Base-by-base conservation (phyloP, 1,140 invertebrate genomes). In the Cardiocondyla obscurior region DNA sequence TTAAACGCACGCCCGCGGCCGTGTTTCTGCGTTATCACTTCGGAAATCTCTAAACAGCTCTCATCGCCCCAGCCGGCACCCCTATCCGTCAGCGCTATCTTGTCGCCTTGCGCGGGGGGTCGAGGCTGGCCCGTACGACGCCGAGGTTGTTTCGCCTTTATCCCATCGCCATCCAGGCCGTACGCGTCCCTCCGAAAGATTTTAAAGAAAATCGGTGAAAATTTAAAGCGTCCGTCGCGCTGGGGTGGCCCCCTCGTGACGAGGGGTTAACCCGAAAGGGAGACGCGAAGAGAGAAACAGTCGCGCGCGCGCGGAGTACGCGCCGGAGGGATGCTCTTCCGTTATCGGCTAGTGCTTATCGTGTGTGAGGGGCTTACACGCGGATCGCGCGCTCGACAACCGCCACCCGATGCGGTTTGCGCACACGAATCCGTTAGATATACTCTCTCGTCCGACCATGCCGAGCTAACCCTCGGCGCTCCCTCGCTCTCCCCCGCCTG, bases 131-230 rank as follows among this genome's bases (percentile, higher is more conserved):
- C 16, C 53, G 58, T 53, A 70, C 46, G 62, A 44, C 42, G 12
- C 16, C 49, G 39, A 33, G 81, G 62, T 64, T 84, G 73, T 81
- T 88, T 86, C 70, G 82, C 85, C 67, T 64, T 70, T 46, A 76
- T 81, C 82, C 65, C 36, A 14, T 62, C 16, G 58, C 79, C 49
- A 19, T 81, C 74, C 76, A 67, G 58, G 60, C 30, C 73, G 57
- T 82, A 53, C 53, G 53, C 33, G 49, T 84, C 81, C 58, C 64
- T 83, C 60, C 62, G 46, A 57, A 84, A 87, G 88, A 92, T 93
- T 94, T 94, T 94, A 91, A 93, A 94, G 91, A 92, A 94, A 94
- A 93, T 91, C 86, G 85, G 82, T 83, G 92, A 91, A 94, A 94
- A 93, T 93, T 93, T 93, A 93, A 92, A 92, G 90, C 91, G 73